Base-by-base conservation (phyloP, 2,113 vertebrate species). In the Origma solitaria region DNA sequence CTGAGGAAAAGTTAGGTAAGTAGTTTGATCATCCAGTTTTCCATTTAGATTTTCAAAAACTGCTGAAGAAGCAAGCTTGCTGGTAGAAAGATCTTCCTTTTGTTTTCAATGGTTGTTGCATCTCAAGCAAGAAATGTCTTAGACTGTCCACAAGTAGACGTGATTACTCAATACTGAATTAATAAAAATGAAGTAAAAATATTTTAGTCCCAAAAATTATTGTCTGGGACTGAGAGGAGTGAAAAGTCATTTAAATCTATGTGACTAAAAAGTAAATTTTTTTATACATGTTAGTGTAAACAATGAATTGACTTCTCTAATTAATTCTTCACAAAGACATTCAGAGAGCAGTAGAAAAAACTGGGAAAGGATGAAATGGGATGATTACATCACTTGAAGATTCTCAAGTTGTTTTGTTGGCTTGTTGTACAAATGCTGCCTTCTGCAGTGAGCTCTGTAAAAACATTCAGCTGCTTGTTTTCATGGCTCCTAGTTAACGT, bases 381-480 rank as follows among this genome's bases (percentile, higher is more conserved):
- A 28, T 15, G 83, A 82, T 85, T 84, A 24, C 60, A 82, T 58
- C 66, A 61, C 61, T 92, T 17, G 1, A 73, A 65, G 73, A 73
- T 83, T 56, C 69, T 71, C 61, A 57, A 70, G 73, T 91, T 86
- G 83, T 77, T 78, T 64, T 70, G 33, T 50, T 94, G 90, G 19
- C 45, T 78, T 83, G 82, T 58, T 90, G 81, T 40, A 58, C 76
- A 73, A 94, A 92, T 4, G 66, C 79, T 92, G 71, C 78, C 86
- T 96, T 93, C 92, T 93, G 86, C 94, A 76, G 57, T 1, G 2
- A 88, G 94, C 84, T 35, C 76, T 77, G 58, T 28, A 49, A 56
- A 40, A 90, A 75, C 58, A 11, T 31, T 89, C 71, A 92, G 87
- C 86, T 92, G 61, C 72, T 94, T 95, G 88, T 95, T 95, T 95